Evolutionary conservation across 2,113 vertebrate genomes (phyloP), one percentile per base, ranked within the genome.

Genomic region (Cinclus cinclus): DNA sequence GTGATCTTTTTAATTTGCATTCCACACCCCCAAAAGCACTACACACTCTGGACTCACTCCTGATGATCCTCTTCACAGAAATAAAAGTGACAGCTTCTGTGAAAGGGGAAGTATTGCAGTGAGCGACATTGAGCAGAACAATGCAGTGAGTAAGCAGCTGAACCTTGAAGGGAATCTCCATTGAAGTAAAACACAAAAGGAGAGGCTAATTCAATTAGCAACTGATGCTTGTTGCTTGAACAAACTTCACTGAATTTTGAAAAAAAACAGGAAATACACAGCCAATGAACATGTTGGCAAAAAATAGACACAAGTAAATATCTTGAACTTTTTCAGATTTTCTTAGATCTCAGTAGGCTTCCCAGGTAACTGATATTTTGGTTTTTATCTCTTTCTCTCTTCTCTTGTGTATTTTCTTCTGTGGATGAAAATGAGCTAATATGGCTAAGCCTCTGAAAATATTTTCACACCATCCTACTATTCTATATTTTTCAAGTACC

Each of bases 141-240:
- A 97, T 97, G 87, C 93, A 68, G 41, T 44, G 80, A 83, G 84
- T 60, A 96, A 95, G 92, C 78, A 77, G 47, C 93, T 96, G 95
- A 94, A 96, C 96, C 96, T 80, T 95, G 91, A 95, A 95, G 91
- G 74, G 91, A 97, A 96, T 96, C 77, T 91, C 94, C 94, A 96
- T 88, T 97, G 97, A 98, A 92, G 91, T 70, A 95, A 94, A 97
- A 89, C 73, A 97, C 95, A 97, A 90, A 94, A 94, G 93, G 13
- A 75, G 73, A 97, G 79, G 89, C 73, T 97, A 97, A 97, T 97
- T 97, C 94, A 97, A 97, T 98, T 98, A 97, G 94, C 92, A 95
- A 97, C 58, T 87, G 95, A 97, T 97, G 94, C 87, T 73, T 96
- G 95, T 87, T 95, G 46, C 84, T 96, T 93, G 92, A 97, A 95